These are phyloP conservation scores for Girardinus metallicus DNA, from an alignment of 2,797 vertebrate species.

Conservation along the genomic window DNA sequence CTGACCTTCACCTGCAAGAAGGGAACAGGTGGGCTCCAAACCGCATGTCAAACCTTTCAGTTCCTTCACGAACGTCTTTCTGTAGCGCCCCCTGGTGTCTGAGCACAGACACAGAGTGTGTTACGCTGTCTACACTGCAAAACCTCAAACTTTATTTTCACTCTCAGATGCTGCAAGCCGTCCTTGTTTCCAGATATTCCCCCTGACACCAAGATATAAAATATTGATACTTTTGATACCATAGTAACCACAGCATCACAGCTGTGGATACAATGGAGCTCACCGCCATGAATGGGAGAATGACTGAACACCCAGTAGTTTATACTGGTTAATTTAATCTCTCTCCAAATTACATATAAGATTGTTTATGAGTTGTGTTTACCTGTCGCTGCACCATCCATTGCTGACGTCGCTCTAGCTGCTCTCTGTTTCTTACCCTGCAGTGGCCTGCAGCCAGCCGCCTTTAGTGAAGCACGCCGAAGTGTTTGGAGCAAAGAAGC, in stretches of 20 bases:
- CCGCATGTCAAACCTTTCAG: background rate
- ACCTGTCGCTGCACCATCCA: background rate
- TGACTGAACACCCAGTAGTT: background rate
- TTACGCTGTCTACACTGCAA: no score
- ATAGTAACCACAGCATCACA: no score
- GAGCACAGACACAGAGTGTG: background rate
- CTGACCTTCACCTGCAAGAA: slow-evolving; percentile 98
- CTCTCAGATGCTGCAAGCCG: background rate
- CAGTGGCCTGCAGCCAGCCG: slow-evolving; percentile 81
- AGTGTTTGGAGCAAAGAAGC: slow-evolving; percentile 88
- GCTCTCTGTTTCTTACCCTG: background rate
- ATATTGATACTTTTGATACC: no score
- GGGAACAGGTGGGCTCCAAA: slow-evolving; percentile 84
- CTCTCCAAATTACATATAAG: background rate
- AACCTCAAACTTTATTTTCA: background rate
- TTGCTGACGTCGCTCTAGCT: background rate
- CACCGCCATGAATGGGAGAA: background rate
- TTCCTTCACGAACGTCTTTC: background rate
- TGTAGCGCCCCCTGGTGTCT: background rate
- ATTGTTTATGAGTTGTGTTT: background rate
- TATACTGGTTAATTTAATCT: background rate
- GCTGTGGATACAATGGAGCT: no score
- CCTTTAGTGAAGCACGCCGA: slow-evolving; percentile 90
- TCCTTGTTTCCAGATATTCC: background rate
- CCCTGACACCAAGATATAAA: background rate